Evolutionary conservation across 2,113 vertebrate genomes (phyloP).

Genomic region (Hypocryptadius cinnamomeus): DNA sequence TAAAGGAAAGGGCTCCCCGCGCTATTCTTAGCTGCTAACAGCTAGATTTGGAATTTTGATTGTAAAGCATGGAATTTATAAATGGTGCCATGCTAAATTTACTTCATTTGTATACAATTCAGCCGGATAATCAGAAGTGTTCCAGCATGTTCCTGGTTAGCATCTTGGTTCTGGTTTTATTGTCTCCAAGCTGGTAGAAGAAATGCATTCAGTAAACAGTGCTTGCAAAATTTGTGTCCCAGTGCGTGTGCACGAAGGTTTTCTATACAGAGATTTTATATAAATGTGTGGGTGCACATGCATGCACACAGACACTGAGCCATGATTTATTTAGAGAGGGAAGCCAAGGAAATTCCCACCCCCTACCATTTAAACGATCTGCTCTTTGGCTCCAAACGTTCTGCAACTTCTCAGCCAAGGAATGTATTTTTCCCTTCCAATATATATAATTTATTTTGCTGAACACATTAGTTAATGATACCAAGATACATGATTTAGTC

Average conservation of each 20-base stretch:
- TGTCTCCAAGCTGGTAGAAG: constrained; percentile 34
- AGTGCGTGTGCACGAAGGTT: neutral
- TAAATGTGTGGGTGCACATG: neutral
- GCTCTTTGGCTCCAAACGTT: neutral
- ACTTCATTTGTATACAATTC: constrained; percentile 41
- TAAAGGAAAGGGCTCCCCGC: constrained; percentile 25
- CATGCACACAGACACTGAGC: neutral
- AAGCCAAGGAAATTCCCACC: constrained; percentile 59
- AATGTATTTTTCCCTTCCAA: constrained; percentile 32
- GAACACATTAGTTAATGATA: constrained; percentile 40
- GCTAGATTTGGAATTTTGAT: constrained; percentile 61
- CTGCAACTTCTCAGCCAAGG: constrained; percentile 36
- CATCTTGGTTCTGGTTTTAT: constrained; percentile 21
- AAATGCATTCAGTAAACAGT: neutral
- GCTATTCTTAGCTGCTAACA: constrained; percentile 65
- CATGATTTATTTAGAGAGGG: constrained; percentile 39
- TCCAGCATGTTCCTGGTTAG: constrained; percentile 31
- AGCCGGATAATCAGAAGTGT: neutral
- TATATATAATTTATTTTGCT: constrained; percentile 15
- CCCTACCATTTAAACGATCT: neutral
- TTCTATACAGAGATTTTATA: neutral
- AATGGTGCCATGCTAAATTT: constrained; percentile 62
- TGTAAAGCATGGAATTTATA: constrained; percentile 48
- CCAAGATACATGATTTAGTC: neutral
- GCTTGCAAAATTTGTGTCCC: constrained; percentile 29